These are phyloP conservation scores for Leptosomus discolor DNA, from an alignment of 2,113 vertebrate species.

Conservation along the genomic window DNA sequence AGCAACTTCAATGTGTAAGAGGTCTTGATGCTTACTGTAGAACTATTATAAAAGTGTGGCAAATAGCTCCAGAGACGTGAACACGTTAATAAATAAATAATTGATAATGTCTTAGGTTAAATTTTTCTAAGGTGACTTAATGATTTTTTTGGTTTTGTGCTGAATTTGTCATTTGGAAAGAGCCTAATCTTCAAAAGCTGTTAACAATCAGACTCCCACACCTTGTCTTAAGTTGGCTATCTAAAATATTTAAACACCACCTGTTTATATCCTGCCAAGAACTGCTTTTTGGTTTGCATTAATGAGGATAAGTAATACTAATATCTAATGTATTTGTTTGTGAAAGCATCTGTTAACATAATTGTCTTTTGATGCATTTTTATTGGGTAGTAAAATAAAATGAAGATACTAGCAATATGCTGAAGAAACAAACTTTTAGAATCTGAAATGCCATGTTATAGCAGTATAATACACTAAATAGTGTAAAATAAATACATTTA, in stretches of 20 bases:
- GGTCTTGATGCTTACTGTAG: not conserved
- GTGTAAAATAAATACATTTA: not conserved
- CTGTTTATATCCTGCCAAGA: not conserved
- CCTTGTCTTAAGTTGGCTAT: not conserved
- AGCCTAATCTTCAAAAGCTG: not conserved
- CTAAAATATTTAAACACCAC: not conserved
- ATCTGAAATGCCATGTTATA: not conserved
- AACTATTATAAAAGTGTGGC: not conserved
- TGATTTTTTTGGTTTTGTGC: not conserved
- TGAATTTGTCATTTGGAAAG: not conserved
- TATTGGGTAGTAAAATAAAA: not conserved
- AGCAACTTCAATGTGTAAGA: not conserved
- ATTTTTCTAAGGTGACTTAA: not conserved
- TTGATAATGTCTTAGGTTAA: not conserved
- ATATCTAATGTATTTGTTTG: not conserved
- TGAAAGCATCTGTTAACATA: not conserved
- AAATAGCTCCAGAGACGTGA: not conserved
- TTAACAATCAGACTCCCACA: not conserved
- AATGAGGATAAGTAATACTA: not conserved
- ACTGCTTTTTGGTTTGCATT: not conserved
- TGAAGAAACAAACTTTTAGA: not conserved
- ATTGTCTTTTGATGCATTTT: not conserved
- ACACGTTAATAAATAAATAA: not conserved
- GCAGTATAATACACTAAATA: not conserved
- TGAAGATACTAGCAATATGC: not conserved